A percentile compares a stretch with the other conserved stretches of the same genome.
Conservation (phyloP, 2,888 invertebrate species). For the Andrena fulva region DNA sequence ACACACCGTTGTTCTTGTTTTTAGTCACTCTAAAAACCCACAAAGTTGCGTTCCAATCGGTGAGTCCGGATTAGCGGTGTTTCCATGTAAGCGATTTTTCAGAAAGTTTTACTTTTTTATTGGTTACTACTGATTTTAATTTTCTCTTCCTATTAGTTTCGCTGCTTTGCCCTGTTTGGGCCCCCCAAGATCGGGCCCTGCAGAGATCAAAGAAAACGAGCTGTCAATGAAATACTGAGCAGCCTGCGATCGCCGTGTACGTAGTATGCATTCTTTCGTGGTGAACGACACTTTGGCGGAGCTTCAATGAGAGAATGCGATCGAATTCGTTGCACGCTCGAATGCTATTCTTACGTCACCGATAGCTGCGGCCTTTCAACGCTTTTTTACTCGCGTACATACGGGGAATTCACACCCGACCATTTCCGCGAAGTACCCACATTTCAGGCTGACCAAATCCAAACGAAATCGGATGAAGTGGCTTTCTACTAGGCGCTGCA, state of each 20-base stretch:
- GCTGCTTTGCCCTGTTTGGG: too few relatives aligned
- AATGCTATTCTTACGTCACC: slow-evolving; percentile 58
- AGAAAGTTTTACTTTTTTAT: too few relatives aligned
- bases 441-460: slow-evolving; percentile 23
- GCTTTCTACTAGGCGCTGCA: slow-evolving; percentile 58
- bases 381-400: slow-evolving; percentile 37
- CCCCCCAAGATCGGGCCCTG: too few relatives aligned
- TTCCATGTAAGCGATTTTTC: too few relatives aligned
- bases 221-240: neutral
- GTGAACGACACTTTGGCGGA: slow-evolving; percentile 12
- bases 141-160: too few relatives aligned
- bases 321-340: slow-evolving; percentile 42
- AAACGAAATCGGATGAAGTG: slow-evolving; percentile 44
- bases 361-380: slow-evolving; percentile 43
- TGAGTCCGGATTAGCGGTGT: too few relatives aligned
- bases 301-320: slow-evolving; percentile 12
- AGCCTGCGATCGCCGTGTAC: neutral
- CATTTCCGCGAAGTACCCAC: slow-evolving; percentile 47
- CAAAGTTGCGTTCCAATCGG: too few relatives aligned
- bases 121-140: too few relatives aligned
- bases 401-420: slow-evolving; percentile 18
- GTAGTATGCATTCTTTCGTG: neutral
- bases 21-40: too few relatives aligned
- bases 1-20: too few relatives aligned
- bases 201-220: too few relatives aligned